Conservation (phyloP, 2,888 invertebrate genomes). For the Drosophila lacicola region DNA sequence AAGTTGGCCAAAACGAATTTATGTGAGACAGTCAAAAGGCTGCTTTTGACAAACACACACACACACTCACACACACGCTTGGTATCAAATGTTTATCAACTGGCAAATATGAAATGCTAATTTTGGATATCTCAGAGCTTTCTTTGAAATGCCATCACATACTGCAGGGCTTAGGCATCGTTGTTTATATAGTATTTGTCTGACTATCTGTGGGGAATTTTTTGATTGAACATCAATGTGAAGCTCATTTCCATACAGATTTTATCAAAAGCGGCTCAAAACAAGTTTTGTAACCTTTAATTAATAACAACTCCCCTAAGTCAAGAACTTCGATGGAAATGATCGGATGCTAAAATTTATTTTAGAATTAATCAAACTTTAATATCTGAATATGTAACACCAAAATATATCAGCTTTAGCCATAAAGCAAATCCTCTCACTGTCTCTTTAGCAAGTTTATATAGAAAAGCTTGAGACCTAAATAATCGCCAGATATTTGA, state of each 20-base stretch:
- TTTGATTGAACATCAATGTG: too few species aligned
- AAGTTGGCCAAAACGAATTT: conserved; percentile 37
- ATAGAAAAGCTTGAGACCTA: neutral
- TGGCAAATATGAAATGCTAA: conserved; percentile 42
- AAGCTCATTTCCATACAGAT: too few species aligned
- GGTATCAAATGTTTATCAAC: conserved; percentile 22
- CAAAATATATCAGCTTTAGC: neutral
- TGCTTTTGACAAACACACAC: conserved; percentile 32
- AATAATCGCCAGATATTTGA: conserved; percentile 1
- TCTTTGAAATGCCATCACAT: conserved; percentile 6
- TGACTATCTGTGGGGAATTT: too few species aligned
- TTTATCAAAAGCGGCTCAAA: too few species aligned
- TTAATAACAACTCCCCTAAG: too few species aligned
- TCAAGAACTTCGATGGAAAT: too few species aligned
- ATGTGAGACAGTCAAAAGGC: conserved; percentile 47
- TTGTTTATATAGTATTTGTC: too few species aligned
- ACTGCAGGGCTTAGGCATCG: conserved; percentile 12
- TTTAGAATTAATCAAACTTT: too few species aligned
- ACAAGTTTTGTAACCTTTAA: too few species aligned
- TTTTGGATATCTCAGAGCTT: conserved; percentile 10
- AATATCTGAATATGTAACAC: too few species aligned
- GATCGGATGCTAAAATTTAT: too few species aligned
- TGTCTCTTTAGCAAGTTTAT: neutral
- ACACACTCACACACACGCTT: conserved; percentile 9
- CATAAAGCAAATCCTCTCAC: neutral